phyloP scores from a whole-genome alignment of 2,797 vertebrate species.

The Molossus molossus region DNA sequence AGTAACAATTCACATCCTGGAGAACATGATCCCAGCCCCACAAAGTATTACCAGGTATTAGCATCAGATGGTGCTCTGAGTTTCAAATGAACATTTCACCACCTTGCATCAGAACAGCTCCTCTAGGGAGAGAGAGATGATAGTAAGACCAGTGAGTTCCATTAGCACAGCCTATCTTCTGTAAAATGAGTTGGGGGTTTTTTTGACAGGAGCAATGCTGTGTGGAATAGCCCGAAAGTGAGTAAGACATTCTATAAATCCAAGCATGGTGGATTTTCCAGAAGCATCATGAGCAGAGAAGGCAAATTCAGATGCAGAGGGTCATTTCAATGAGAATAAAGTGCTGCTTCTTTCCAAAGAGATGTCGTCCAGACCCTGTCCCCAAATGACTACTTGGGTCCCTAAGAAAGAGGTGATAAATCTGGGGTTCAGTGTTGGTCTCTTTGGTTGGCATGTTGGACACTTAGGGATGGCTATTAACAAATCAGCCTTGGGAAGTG shows the following conservation, averaged over 20 bases:
- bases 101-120: background rate
- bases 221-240: background rate
- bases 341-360: background rate
- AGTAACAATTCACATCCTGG: background rate
- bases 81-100: background rate
- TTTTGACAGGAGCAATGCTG: background rate
- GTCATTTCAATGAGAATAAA: background rate
- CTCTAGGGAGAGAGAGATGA: background rate
- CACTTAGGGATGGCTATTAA: background rate
- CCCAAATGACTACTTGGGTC: background rate
- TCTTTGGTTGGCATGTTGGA: background rate
- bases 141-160: background rate
- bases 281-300: background rate
- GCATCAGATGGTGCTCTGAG: background rate
- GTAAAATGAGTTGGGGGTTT: background rate
- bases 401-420: background rate
- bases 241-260: conserved; percentile 11
- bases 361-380: background rate
- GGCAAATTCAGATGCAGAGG: background rate
- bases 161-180: background rate
- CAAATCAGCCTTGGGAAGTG: background rate
- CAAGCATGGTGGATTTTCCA: background rate
- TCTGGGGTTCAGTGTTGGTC: background rate
- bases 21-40: background rate
- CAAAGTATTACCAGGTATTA: background rate